Evolutionary conservation across 2,797 vertebrate genomes (phyloP).

Genomic region (Neomorphus geoffroyi): DNA sequence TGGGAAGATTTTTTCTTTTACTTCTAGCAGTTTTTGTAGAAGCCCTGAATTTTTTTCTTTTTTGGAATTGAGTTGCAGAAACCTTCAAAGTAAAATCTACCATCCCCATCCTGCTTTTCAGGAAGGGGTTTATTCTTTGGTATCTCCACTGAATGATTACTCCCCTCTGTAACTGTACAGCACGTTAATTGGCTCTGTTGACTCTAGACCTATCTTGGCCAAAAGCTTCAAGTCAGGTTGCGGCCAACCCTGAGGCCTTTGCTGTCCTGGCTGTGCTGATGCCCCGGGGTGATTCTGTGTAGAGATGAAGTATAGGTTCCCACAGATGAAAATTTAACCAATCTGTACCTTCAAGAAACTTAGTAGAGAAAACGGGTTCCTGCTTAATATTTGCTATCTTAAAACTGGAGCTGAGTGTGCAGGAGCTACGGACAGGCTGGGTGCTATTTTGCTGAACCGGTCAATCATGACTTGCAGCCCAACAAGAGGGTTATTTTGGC

Average conservation of each 20-base stretch:
- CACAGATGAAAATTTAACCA: background rate
- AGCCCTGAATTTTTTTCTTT: background rate
- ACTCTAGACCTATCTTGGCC: background rate
- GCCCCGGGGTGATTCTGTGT: rapidly evolving
- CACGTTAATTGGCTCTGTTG: rapidly evolving
- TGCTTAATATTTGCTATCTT: background rate
- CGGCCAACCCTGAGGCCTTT: background rate
- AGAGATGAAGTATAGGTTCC: background rate
- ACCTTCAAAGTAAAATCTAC: background rate
- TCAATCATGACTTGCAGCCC: background rate
- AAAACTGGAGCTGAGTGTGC: background rate
- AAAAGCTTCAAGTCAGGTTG: background rate
- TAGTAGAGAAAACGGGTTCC: background rate
- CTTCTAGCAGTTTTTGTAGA: constrained; percentile 20
- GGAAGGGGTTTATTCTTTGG: background rate
- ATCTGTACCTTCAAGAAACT: background rate
- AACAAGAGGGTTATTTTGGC: background rate
- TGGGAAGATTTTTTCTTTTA: too few relatives aligned
- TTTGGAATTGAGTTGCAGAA: background rate
- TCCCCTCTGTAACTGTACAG: background rate
- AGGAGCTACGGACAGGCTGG: background rate
- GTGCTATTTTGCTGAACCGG: background rate
- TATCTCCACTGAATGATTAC: background rate
- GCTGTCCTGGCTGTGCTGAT: background rate
- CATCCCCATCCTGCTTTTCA: background rate